phyloP scores from a whole-genome alignment of 2,113 vertebrate species.

The Clarias macrocephalus region DNA sequence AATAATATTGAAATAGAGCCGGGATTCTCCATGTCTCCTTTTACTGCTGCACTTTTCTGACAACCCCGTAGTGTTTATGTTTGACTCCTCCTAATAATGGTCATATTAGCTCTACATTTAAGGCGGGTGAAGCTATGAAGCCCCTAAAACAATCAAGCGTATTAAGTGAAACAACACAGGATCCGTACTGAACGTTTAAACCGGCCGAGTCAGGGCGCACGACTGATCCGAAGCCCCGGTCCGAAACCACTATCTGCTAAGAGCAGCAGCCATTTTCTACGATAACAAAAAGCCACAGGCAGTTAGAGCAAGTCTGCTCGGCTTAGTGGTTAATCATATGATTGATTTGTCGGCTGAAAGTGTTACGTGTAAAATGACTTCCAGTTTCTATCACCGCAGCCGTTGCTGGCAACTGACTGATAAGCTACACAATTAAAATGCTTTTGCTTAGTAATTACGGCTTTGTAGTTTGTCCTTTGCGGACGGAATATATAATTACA shows the following conservation, averaged over 20 bases:
- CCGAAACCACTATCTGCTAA: neutral
- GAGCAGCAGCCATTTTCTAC: neutral
- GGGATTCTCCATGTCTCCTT: neutral
- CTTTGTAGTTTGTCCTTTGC: neutral
- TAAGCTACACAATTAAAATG: neutral
- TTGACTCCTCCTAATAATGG: neutral
- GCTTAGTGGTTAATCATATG: constrained; percentile 28
- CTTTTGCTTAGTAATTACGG: neutral
- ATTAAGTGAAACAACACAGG: neutral
- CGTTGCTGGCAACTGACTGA: neutral
- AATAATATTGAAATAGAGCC: neutral
- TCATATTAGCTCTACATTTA: neutral
- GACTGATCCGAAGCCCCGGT: neutral
- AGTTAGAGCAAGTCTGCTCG: neutral
- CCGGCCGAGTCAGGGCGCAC: neutral
- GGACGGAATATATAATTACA: neutral
- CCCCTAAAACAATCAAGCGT: neutral
- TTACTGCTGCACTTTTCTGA: neutral
- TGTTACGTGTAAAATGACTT: neutral
- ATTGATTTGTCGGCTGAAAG: constrained; percentile 35
- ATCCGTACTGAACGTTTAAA: neutral
- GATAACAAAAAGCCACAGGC: constrained; percentile 3
- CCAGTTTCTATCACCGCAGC: neutral
- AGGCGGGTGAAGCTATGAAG: neutral
- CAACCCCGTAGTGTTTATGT: no score